Conservation (phyloP, 2,888 invertebrate genomes). For the Volucella bombylans region DNA sequence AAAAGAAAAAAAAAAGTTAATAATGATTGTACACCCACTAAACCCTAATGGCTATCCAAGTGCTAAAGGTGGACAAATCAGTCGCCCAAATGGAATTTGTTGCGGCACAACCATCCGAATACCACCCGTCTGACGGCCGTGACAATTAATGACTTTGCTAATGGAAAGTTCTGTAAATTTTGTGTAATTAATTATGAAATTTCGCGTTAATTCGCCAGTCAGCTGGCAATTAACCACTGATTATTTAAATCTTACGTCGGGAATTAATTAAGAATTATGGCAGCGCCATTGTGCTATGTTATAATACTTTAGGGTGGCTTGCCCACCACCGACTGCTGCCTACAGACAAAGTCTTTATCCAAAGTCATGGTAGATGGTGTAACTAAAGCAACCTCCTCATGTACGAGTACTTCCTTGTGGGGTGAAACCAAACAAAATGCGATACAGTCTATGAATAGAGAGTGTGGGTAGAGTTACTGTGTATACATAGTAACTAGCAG, state of each 20-base stretch:
- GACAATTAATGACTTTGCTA: conserved; percentile 62
- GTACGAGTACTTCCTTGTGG: conserved; percentile 10
- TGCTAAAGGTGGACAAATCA: conserved; percentile 65
- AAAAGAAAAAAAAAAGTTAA: not conserved
- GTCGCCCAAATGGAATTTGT: conserved; percentile 38
- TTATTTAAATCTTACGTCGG: conserved; percentile 67
- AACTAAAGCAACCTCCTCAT: conserved; percentile 50
- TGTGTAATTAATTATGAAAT: conserved; percentile 72
- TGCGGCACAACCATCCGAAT: conserved; percentile 18
- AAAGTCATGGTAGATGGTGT: conserved; percentile 24
- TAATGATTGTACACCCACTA: conserved; percentile 47
- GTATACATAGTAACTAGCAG: conserved; percentile 17
- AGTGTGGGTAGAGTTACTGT: not conserved
- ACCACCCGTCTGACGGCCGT: conserved; percentile 18
- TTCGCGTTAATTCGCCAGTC: conserved; percentile 70
- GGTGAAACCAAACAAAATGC: conserved; percentile 23
- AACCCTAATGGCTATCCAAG: conserved; percentile 31
- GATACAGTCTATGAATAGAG: not conserved
- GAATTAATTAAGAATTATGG: conserved; percentile 70
- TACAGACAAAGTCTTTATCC: conserved; percentile 47
- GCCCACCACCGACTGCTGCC: not conserved
- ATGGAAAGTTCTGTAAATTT: conserved; percentile 64
- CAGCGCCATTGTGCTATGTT: conserved; percentile 56
- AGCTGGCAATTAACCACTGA: conserved; percentile 71
- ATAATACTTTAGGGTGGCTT: conserved; percentile 1